phyloP scores from a whole-genome alignment of 1,140 invertebrate genomes.

The Sarcophaga bullata region DNA sequence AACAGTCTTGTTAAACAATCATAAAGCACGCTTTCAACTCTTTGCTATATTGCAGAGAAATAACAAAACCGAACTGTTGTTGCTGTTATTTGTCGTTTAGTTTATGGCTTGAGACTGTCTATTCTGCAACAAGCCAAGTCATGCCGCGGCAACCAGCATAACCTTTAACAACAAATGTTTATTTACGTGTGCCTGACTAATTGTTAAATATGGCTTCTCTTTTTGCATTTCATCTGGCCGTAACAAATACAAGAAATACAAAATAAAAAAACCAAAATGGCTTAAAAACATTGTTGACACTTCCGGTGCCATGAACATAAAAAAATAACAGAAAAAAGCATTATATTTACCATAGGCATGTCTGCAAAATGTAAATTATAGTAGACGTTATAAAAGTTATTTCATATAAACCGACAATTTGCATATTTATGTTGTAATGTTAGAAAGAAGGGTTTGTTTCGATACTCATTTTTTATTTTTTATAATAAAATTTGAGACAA shows the following conservation, averaged over 20 bases:
- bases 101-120: background rate
- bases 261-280: background rate
- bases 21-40: slow-evolving; percentile 23
- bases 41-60: background rate
- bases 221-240: background rate
- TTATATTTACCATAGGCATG: background rate
- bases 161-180: slow-evolving; percentile 18
- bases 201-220: slow-evolving; percentile 22
- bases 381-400: background rate
- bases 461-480: background rate
- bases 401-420: slow-evolving; percentile 18
- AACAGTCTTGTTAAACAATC: slow-evolving; percentile 6
- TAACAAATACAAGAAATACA: background rate
- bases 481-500: background rate
- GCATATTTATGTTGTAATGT: slow-evolving; percentile 10
- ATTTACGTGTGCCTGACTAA: slow-evolving; percentile 24
- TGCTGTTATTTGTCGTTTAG: background rate
- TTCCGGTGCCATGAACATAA: slow-evolving; percentile 2
- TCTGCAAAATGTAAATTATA: background rate
- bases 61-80: too few relatives aligned
- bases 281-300: slow-evolving; percentile 7
- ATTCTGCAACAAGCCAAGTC: background rate
- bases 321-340: background rate
- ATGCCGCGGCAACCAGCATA: too few relatives aligned
- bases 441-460: background rate